phyloP scores from a whole-genome alignment of 2,888 invertebrate genomes.

The Rhorus exstirpatorius region DNA sequence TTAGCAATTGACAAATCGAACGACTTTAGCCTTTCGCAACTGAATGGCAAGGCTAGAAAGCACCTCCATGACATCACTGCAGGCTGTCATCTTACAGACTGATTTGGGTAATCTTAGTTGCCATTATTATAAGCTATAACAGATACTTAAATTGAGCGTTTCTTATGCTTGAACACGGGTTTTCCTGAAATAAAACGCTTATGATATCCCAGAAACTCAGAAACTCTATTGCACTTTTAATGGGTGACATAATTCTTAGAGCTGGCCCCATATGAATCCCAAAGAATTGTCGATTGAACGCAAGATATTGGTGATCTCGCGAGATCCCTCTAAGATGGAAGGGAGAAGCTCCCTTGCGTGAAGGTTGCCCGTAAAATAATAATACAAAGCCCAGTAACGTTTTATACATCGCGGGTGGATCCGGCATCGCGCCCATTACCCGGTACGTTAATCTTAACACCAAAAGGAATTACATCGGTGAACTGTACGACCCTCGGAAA shows the following conservation, averaged over 20 bases:
- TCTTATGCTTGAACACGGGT: slow-evolving; percentile 27
- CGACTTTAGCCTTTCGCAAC: background rate
- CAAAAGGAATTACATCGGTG: slow-evolving; percentile 31
- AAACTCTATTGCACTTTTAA: background rate
- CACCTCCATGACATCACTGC: no score
- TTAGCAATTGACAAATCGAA: background rate
- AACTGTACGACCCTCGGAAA: slow-evolving; percentile 25
- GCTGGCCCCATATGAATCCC: background rate
- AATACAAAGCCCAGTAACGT: slow-evolving; percentile 26
- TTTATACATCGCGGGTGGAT: slow-evolving; percentile 30
- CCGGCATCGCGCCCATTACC: slow-evolving; percentile 72
- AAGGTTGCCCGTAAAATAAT: slow-evolving; percentile 37
- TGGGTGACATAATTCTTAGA: background rate
- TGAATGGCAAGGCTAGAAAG: background rate
- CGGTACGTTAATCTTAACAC: slow-evolving; percentile 77
- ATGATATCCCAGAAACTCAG: background rate
- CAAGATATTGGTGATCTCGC: background rate
- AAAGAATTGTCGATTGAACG: background rate
- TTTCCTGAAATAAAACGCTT: background rate
- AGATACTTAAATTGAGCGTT: no score
- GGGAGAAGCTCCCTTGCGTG: background rate
- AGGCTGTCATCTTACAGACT: no score
- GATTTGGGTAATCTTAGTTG: no score
- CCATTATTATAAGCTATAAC: no score
- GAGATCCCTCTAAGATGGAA: slow-evolving; percentile 52